Base-by-base conservation (phyloP, 2,113 vertebrate genomes). In the Natator depressus region DNA sequence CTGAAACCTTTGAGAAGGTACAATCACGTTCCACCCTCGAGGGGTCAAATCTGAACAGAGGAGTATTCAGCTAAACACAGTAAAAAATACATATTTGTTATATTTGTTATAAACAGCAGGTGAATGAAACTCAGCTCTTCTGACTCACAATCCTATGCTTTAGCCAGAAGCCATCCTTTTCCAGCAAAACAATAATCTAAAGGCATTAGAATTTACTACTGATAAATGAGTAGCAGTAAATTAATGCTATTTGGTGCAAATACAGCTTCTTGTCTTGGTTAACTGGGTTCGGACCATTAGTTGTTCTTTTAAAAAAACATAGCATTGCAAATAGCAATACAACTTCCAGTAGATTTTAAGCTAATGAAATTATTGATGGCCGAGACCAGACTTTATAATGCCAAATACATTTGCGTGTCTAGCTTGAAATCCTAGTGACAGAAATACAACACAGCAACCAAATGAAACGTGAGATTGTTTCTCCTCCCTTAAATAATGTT, bases 101-200 rank as follows among this genome's bases (percentile, higher is more conserved):
- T 38, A 78, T 12, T 85, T 90, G 85, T 62, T 55, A 8, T 84
- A 22, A 81, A 7, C 27, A 54, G 88, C 31, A 14, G 72, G 42
- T n/a, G 82, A 46, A 82, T 49, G 46, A 89, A 89, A 80, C 38
- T 14, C 42, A 89, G 47, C 19, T 65, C 65, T 72, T 27, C 78
- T 69, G 89, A 42, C 54, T 69, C 54, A 59, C 8, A 5, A 3
- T 35, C 49, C 19, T 82, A 38, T 4, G 65, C 65, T 38, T n/a
- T 22, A 38, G 65, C 35, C 0, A 46, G 72, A 47, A 46, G 75
- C 25, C 12, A 6, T 4, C 42, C 75, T 88, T 88, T 35, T 72
- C 83, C 31, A 76, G 75, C 35, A 54, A 91, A 88, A 91, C 27
- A 50, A 78, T 75, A 94, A 79, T 69, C 6, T 84, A 76, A 93